These are phyloP conservation scores for Misgurnus anguillicaudatus DNA, from an alignment of 2,113 vertebrate species.

Conservation along the genomic window DNA sequence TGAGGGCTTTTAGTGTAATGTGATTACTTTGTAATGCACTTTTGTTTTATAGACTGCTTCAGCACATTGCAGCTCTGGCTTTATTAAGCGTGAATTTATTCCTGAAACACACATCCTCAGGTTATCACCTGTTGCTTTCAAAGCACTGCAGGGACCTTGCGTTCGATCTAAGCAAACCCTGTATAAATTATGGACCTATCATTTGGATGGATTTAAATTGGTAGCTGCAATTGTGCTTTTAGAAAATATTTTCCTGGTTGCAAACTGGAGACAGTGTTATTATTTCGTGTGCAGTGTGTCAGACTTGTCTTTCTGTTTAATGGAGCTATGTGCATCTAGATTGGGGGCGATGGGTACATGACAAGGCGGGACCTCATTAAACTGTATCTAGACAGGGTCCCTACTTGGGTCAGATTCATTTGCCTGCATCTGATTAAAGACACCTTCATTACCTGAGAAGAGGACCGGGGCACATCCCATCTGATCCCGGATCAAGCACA, in stretches of 20 bases:
- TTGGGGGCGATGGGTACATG: neutral
- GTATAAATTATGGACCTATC: neutral
- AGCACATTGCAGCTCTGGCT: constrained; percentile 61
- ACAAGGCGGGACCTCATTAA: constrained; percentile 40
- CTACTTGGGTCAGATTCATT: constrained; percentile 52
- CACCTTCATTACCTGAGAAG: constrained; percentile 50
- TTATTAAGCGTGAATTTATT: constrained; percentile 71
- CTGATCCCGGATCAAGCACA: constrained; percentile 9
- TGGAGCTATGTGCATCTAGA: constrained; percentile 25
- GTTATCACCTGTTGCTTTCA: constrained; percentile 47
- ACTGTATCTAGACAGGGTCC: constrained; percentile 7
- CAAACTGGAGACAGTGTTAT: neutral
- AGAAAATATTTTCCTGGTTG: neutral
- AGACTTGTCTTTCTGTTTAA: constrained; percentile 7
- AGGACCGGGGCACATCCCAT: constrained; percentile 13
- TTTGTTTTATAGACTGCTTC: constrained; percentile 65
- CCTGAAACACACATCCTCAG: constrained; percentile 55
- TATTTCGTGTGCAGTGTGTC: neutral
- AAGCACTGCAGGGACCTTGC: neutral
- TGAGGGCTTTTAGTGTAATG: constrained; percentile 68
- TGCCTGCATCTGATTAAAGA: constrained; percentile 50
- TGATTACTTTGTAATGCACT: constrained; percentile 72
- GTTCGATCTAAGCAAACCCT: neutral
- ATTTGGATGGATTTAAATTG: neutral
- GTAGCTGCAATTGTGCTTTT: neutral